Percentiles rank a stretch among this genome's conserved stretches.
These are phyloP conservation scores for Pipra filicauda DNA, from an alignment of 2,113 vertebrate species.

Conservation along the genomic window DNA sequence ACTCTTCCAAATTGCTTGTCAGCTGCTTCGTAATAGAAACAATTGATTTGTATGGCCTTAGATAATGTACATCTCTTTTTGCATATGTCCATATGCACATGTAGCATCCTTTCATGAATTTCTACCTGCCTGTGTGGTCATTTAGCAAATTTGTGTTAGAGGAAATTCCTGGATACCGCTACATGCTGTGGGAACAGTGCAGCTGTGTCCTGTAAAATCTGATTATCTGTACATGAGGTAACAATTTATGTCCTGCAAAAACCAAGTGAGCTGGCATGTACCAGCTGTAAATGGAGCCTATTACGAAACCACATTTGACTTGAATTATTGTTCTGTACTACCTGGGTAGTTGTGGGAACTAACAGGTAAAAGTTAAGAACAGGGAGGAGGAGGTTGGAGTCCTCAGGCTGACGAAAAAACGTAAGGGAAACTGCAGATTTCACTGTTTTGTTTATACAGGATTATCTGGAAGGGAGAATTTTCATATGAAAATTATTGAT, in stretches of 20 bases:
- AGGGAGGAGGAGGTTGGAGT: background rate
- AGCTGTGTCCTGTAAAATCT: background rate
- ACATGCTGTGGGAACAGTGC: background rate
- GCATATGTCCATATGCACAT: background rate
- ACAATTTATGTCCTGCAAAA: background rate
- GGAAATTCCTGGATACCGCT: background rate
- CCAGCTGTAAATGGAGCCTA: background rate
- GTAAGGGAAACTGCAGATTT: background rate
- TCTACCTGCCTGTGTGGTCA: background rate
- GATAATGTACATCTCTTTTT: background rate
- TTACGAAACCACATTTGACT: background rate
- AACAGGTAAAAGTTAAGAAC: background rate
- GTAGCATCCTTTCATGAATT: background rate
- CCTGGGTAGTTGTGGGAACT: background rate
- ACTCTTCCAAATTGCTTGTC: background rate
- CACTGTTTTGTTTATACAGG: background rate
- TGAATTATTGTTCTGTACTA: background rate
- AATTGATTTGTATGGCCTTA: background rate
- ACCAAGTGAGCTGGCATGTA: background rate
- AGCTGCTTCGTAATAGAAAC: background rate
- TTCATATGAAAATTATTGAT: background rate
- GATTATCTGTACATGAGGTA: background rate
- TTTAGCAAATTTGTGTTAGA: background rate
- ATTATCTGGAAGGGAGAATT: background rate
- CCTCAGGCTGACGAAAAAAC: background rate